A percentile compares a stretch with the other conserved stretches of the same genome.
Conservation (phyloP, 2,113 vertebrate species). For the Dromaius novaehollandiae region DNA sequence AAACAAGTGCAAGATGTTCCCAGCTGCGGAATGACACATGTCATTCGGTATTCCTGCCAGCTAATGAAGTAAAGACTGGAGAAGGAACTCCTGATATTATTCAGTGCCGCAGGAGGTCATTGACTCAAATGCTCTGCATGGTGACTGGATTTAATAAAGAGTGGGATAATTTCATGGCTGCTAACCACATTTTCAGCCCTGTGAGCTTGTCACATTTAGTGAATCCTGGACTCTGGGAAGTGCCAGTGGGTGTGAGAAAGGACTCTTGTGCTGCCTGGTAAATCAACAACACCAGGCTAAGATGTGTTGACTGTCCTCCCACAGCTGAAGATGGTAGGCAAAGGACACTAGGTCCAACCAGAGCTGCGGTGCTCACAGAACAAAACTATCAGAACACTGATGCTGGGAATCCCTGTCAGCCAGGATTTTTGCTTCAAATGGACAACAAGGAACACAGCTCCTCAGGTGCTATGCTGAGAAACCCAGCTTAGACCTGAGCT, state of each 20-base stretch:
- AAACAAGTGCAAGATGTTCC: background rate
- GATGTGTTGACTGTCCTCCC: too few relatives aligned
- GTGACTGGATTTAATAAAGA: background rate
- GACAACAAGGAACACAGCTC: background rate
- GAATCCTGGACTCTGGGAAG: background rate
- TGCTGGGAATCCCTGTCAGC: background rate
- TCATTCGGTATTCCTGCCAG: background rate
- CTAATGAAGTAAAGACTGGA: background rate
- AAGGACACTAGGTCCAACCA: background rate
- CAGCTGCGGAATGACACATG: background rate
- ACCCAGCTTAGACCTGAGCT: accelerated
- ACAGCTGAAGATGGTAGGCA: accelerated
- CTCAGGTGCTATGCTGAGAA: background rate
- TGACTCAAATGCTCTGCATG: background rate
- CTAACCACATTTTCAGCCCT: background rate
- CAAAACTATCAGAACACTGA: accelerated
- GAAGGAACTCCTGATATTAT: background rate
- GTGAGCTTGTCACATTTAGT: background rate
- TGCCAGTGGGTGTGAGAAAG: accelerated
- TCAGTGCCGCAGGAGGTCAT: background rate
- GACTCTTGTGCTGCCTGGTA: accelerated
- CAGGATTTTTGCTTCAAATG: background rate
- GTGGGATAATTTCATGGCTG: background rate
- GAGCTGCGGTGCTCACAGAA: accelerated
- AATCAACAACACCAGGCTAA: background rate